A percentile compares a stretch with the other conserved stretches of the same genome.
These are phyloP conservation scores for Colinus virginianus DNA, from an alignment of 2,113 vertebrate species.

Conservation along the genomic window DNA sequence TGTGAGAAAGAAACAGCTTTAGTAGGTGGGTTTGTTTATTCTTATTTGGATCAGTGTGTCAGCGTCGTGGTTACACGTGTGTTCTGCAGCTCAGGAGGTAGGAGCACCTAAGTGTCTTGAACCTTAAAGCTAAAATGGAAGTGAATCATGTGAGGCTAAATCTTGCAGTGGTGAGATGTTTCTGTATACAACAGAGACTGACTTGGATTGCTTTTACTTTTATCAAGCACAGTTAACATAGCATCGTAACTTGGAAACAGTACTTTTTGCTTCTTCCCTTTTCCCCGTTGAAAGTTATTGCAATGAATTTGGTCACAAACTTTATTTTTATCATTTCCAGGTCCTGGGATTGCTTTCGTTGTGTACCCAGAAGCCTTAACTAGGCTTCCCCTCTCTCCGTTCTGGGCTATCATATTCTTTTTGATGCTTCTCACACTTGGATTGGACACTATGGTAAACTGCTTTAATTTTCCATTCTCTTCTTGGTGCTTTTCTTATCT, in stretches of 20 bases:
- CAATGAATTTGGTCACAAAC: rapidly evolving
- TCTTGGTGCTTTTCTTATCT: not conserved
- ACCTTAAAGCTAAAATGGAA: not conserved
- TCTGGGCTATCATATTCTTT: slow-evolving; percentile 99
- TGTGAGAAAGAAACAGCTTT: not conserved
- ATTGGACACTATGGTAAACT: slow-evolving; percentile 96
- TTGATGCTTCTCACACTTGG: slow-evolving; percentile 98
- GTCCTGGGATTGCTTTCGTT: slow-evolving; percentile 97
- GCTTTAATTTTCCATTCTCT: not conserved
- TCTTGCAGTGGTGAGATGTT: not conserved
- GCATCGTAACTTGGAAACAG: not conserved
- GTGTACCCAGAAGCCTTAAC: slow-evolving; percentile 98
- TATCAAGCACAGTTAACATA: not conserved
- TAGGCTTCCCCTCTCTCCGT: slow-evolving; percentile 94
- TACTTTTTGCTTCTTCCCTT: not conserved
- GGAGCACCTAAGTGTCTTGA: not conserved
- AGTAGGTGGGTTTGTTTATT: rapidly evolving
- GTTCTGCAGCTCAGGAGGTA: not conserved
- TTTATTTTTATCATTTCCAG: slow-evolving; percentile 72
- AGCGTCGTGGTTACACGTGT: rapidly evolving
- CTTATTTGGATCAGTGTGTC: not conserved
- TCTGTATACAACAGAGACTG: not conserved
- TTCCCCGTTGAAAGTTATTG: not conserved
- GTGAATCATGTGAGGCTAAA: not conserved
- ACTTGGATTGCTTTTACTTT: not conserved